Base-by-base conservation (phyloP, 2,113 vertebrate genomes). In the Myiozetetes cayanensis region DNA sequence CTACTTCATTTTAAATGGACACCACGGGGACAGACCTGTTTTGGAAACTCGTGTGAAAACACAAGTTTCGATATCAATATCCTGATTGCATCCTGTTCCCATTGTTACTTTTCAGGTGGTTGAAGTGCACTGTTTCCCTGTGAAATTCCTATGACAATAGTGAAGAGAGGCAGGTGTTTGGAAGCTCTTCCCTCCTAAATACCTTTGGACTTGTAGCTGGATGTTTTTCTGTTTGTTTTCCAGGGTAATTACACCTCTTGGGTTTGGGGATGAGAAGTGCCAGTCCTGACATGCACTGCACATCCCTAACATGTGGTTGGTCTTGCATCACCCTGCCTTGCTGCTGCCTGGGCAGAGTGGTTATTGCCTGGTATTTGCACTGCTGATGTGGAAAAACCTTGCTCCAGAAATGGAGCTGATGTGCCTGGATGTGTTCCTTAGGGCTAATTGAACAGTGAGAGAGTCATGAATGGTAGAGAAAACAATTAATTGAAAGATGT, bases 61-160 rank as follows among this genome's bases (percentile, higher is more conserved):
- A n/a, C n/a, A n/a, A n/a, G n/a, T n/a, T n/a, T n/a, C n/a, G n/a
- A 93, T 90, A 50, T 4, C 15, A 22, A 49, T 94, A 88, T 72
- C 68, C 90, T 71, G 35, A 37, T 84, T 37, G 8, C 85, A 81
- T 97, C 93, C 96, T 96, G 90, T 90, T 87, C 20, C 86, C 52
- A 87, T 95, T 96, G 94, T 96, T 94, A 85, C 37, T 79, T 90
- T 63, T 85, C 80, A 95, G 86, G 73, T 94, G 88, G n/a, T 68
- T 78, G 47, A 75, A 94, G 50, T 73, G 43, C 62, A 72, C 39
- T 12, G 44, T 75, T 97, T 94, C 70, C 90, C 70, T 93, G 73
- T 76, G 76, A 94, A 95, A 94, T 87, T 93, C 61, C 52, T 66
- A 52, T 87, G 80, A 95, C 94, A 94, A 92, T 94, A 89, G 68